Conservation (phyloP, 2,113 vertebrate genomes). For the Phalacrocorax pelagicus region DNA sequence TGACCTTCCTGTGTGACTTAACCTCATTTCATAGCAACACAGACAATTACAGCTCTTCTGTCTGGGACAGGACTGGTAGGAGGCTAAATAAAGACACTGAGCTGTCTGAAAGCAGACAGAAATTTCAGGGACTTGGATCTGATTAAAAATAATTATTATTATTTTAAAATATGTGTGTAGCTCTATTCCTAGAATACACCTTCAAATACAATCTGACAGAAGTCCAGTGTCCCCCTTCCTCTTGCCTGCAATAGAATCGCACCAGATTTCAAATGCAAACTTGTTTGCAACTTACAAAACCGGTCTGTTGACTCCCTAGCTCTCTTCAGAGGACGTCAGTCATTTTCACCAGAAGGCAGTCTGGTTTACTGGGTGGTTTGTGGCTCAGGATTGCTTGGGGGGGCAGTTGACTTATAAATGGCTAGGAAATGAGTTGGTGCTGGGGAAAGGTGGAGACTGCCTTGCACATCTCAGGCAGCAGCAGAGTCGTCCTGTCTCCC, state of each 20-base stretch:
- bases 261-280: neutral
- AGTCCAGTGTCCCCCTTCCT: neutral
- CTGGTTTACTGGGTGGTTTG: neutral
- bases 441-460: neutral
- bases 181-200: neutral
- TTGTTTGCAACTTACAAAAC: neutral
- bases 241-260: neutral
- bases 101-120: neutral
- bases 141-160: neutral
- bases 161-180: neutral
- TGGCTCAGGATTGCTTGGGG: neutral
- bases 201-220: neutral
- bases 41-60: neutral
- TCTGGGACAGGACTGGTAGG: neutral
- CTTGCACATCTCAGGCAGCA: neutral
- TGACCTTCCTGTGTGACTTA: neutral
- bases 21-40: neutral
- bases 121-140: neutral
- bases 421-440: neutral
- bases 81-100: neutral
- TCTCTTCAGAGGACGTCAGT: neutral
- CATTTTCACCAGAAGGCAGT: neutral
- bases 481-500: neutral
- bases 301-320: neutral
- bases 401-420: neutral